A percentile compares a stretch with the other conserved stretches of the same genome.
Conservation (phyloP, 2,113 vertebrate species). For the Empidonax traillii region DNA sequence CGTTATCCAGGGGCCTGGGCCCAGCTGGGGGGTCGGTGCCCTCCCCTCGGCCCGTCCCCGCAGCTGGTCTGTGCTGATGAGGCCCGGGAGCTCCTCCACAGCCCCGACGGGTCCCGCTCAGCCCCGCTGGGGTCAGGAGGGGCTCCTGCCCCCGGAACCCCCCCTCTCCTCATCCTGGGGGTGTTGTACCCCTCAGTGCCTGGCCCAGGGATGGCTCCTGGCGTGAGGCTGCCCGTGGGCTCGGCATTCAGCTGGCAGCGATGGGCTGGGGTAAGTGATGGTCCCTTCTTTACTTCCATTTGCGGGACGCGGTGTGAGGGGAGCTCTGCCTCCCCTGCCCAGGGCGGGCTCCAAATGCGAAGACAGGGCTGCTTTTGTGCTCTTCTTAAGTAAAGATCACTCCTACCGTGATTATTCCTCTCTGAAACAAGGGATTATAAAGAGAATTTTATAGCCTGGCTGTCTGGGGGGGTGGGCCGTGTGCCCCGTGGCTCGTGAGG, state of each 20-base stretch:
- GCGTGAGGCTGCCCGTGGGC: rapidly evolving
- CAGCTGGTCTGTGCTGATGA: rapidly evolving
- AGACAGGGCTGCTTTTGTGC: rapidly evolving
- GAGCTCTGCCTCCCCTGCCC: too few relatives aligned
- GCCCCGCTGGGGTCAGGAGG: rapidly evolving
- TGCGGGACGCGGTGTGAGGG: rapidly evolving
- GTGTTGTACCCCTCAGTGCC: rapidly evolving
- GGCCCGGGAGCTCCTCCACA: rapidly evolving
- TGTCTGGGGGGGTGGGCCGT: not conserved
- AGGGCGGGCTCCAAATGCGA: rapidly evolving
- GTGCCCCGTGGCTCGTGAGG: rapidly evolving
- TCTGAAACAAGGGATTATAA: rapidly evolving
- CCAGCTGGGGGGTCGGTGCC: not conserved
- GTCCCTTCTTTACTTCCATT: rapidly evolving
- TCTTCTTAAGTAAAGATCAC: rapidly evolving
- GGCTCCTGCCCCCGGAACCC: rapidly evolving
- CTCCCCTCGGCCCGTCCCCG: rapidly evolving
- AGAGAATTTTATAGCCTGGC: not conserved
- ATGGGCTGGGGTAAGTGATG: not conserved
- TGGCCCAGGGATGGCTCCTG: rapidly evolving
- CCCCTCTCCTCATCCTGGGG: not conserved
- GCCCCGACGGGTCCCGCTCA: rapidly evolving
- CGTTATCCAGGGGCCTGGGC: not conserved
- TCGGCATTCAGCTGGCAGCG: rapidly evolving
- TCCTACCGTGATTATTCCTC: rapidly evolving